Base-by-base conservation (phyloP, 2,113 vertebrate species). In the Mesoclemmys tuberculata region DNA sequence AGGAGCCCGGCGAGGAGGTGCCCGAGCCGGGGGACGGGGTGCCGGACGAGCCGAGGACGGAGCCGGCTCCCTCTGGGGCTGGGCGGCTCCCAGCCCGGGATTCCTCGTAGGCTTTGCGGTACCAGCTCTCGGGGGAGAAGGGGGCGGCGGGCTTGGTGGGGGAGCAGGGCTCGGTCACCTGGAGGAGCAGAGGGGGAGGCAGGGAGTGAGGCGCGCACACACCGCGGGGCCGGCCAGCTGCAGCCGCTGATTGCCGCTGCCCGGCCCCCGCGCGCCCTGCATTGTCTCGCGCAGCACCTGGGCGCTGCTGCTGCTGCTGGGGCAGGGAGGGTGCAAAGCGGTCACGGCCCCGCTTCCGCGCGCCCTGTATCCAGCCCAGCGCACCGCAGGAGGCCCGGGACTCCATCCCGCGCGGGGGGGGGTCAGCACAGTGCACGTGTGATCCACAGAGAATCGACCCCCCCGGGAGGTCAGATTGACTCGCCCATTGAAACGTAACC, bases 111-210 rank as follows among this genome's bases (percentile, higher is more conserved):
- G 99, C 98, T 96, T 99, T 99, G 81, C 99, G 97, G 98, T 99
- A 99, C 99, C 99, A 99, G 91, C 99, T 99, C 95, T 99, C 99
- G 0, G 99, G 99, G 64, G 99, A 99, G 97, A 99, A 99, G 55
- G 99, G 98, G 27, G 97, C 98, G 27, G 98, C 98, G 18, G 99
- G 98, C 98, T 99, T 99, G 93, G 99, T 99, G 2, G 99, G 99
- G 58, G 99, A 99, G 94, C 98, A 98, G 49, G 98, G 97, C 64
- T 99, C 99, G 24, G 98, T 98, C 97, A 99, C 98, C 99, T 99
- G 93, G 46, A 82, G 83, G 90, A 93, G 87, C 54, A 98, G 95
- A 82, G 54, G 91, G 56, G 48, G 79, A 52, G 79, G 78, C 85
- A 92, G 85, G 8, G 79, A 85, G 80, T 96, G 94, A 96, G 87